Conservation (phyloP, 1,140 invertebrate genomes). For the Gyrodactylus salaris region DNA sequence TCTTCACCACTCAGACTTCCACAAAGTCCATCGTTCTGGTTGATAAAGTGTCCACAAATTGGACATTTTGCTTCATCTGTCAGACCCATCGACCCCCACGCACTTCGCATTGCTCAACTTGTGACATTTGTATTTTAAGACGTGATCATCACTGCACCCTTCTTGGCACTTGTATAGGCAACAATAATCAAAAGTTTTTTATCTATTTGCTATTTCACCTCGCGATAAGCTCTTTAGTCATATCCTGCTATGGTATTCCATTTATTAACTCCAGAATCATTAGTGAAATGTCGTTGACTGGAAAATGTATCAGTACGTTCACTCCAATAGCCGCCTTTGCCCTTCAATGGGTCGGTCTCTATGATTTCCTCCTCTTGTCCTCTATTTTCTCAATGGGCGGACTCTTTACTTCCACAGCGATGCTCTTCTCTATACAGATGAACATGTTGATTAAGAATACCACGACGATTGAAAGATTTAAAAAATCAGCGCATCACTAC, state of each 20-base stretch:
- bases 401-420: background rate
- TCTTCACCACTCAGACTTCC: background rate
- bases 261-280: background rate
- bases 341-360: background rate
- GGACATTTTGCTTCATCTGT: conserved; percentile 41
- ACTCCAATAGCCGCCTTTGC: background rate
- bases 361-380: background rate
- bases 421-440: background rate
- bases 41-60: background rate
- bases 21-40: background rate
- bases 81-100: conserved; percentile 92
- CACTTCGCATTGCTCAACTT: conserved; percentile 92
- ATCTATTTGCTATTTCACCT: conserved; percentile 45
- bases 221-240: background rate
- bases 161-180: conserved; percentile 98
- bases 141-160: conserved; percentile 99
- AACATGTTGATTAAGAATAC: background rate
- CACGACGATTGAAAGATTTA: background rate
- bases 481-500: background rate
- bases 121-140: conserved; percentile 76
- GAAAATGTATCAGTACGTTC: background rate
- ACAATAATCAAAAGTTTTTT: conserved; percentile 54
- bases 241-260: background rate
- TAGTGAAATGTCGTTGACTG: background rate
- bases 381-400: background rate